These are phyloP conservation scores for Gryon sp. DNA, from an alignment of 1,140 invertebrate species.

Conservation along the genomic window DNA sequence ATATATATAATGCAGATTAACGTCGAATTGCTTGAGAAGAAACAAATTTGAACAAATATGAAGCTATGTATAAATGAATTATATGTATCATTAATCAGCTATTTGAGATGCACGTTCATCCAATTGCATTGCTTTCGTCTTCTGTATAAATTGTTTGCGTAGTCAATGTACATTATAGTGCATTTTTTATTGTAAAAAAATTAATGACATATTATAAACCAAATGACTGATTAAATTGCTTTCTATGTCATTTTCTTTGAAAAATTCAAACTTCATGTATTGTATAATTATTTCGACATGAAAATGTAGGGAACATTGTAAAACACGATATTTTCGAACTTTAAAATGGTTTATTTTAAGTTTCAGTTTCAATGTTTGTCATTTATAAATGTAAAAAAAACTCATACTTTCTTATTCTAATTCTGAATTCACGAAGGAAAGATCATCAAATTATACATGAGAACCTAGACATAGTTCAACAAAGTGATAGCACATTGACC, in stretches of 20 bases:
- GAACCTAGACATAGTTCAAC: conserved; percentile 24
- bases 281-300: no score
- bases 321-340: no score
- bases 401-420: conserved; percentile 12
- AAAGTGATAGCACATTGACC: conserved; percentile 46
- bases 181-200: no score
- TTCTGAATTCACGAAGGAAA: not conserved
- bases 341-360: no score
- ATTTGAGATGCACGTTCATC: not conserved
- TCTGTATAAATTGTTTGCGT: not conserved
- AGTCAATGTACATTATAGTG: not conserved
- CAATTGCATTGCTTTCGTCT: not conserved
- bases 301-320: no score
- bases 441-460: conserved; percentile 27
- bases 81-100: conserved; percentile 12
- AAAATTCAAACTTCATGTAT: no score
- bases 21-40: conserved; percentile 10
- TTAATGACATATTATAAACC: no score
- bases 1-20: not conserved
- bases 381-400: no score
- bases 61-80: conserved; percentile 22
- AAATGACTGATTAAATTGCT: no score
- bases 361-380: no score
- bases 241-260: no score
- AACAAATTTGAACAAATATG: conserved; percentile 7